Evolutionary conservation across 2,113 vertebrate species (phyloP).

Genomic region (Chlamydotis undulata): DNA sequence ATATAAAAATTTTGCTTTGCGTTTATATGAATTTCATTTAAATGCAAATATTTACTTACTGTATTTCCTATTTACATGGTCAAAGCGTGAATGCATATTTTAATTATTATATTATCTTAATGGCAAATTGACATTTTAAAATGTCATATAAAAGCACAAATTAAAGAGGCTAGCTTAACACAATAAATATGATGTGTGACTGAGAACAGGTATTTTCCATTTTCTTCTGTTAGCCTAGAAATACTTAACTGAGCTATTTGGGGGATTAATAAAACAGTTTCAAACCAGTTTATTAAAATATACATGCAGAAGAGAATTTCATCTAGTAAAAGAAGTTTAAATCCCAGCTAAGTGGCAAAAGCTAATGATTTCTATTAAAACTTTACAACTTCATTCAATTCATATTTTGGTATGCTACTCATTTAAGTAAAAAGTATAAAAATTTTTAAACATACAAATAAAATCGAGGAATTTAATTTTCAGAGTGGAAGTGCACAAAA

Average conservation of each 20-base stretch:
- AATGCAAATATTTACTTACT: constrained; percentile 31
- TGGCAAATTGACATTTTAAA: constrained; percentile 37
- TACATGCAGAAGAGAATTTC: not conserved
- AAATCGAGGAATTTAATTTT: not conserved
- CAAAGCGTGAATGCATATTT: not conserved
- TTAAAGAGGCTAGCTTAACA: not conserved
- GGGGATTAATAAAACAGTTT: not conserved
- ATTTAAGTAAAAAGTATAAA: not conserved
- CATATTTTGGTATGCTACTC: not conserved
- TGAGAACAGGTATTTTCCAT: not conserved
- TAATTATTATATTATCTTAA: constrained; percentile 5
- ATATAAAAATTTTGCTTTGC: not conserved
- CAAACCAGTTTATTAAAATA: not conserved
- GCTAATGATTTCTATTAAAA: not conserved
- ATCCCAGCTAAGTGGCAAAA: not conserved
- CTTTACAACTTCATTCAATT: not conserved
- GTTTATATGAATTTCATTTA: not conserved
- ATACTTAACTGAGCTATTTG: constrained; percentile 19
- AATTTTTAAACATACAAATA: not conserved
- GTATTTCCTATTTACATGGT: not conserved
- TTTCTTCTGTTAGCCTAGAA: not conserved
- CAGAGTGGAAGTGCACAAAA: not conserved
- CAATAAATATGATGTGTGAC: not conserved
- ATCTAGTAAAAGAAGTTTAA: not conserved
- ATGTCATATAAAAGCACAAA: constrained; percentile 32